Evolutionary conservation across 2,888 invertebrate genomes (phyloP).

Genomic region (Xestia sexstrigata): DNA sequence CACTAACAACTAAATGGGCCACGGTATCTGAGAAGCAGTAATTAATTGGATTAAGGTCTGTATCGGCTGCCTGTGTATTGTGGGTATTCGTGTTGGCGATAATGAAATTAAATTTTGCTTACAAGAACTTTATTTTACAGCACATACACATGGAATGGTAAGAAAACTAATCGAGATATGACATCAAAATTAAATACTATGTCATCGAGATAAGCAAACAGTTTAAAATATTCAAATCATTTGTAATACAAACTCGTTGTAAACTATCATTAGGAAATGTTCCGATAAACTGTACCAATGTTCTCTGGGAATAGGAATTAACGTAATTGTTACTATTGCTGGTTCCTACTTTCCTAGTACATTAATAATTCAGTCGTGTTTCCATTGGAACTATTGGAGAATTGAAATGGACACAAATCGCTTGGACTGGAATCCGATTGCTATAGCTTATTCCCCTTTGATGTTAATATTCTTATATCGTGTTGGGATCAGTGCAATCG

Average conservation of each 20-base stretch:
- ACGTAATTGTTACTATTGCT: slow-evolving; percentile 41
- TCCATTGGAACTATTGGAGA: slow-evolving; percentile 31
- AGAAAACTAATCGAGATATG: slow-evolving; percentile 29
- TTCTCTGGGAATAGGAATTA: slow-evolving; percentile 33
- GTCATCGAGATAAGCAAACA: slow-evolving; percentile 13
- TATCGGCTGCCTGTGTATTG: slow-evolving; percentile 42
- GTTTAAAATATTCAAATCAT: slow-evolving; percentile 21
- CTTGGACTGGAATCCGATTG: slow-evolving; percentile 32
- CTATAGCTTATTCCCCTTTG: slow-evolving; percentile 56
- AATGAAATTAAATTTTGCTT: slow-evolving; percentile 65
- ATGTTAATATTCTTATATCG: slow-evolving; percentile 59
- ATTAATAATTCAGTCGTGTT: slow-evolving; percentile 57
- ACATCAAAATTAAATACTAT: slow-evolving; percentile 6
- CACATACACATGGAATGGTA: slow-evolving; percentile 33
- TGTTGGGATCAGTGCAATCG: slow-evolving; percentile 57
- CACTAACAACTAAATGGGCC: slow-evolving; percentile 41
- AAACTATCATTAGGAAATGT: slow-evolving; percentile 50
- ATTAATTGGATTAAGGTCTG: slow-evolving; percentile 67
- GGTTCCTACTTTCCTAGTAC: slow-evolving; percentile 18
- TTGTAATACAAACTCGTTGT: slow-evolving; percentile 27
- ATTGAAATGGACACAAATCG: slow-evolving; percentile 57
- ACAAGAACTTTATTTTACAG: slow-evolving; percentile 52
- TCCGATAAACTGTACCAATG: slow-evolving; percentile 27
- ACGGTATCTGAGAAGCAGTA: slow-evolving; percentile 56
- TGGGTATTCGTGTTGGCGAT: slow-evolving; percentile 55